Conservation (phyloP, 2,113 vertebrate genomes). For the Athene noctua region DNA sequence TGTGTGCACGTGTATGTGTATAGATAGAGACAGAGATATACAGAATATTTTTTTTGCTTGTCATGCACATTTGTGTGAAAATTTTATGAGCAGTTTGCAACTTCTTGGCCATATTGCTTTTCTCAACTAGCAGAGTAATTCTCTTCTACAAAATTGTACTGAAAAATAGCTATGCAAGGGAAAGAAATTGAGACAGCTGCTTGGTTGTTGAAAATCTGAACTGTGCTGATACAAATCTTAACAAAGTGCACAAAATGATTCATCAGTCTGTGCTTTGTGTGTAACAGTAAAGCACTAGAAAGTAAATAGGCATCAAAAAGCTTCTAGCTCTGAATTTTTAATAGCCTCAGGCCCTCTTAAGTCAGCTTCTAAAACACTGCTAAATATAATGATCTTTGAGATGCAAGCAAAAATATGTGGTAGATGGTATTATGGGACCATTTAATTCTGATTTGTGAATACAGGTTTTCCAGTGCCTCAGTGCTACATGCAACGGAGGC, state of each 20-base stretch:
- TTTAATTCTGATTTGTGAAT: neutral
- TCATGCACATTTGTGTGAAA: neutral
- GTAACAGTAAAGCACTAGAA: neutral
- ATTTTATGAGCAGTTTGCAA: neutral
- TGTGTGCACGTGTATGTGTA: neutral
- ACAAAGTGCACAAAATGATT: neutral
- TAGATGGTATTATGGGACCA: neutral
- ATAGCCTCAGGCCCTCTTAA: neutral
- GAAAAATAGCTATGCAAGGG: neutral
- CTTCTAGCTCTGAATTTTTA: neutral
- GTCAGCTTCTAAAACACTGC: neutral
- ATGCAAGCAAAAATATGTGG: neutral
- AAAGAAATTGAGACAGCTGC: neutral
- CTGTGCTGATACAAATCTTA: neutral
- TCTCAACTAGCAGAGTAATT: neutral
- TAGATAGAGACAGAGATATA: neutral
- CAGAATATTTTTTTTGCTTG: neutral
- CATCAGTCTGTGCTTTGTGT: neutral
- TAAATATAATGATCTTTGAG: neutral
- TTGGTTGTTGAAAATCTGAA: conserved; percentile 20
- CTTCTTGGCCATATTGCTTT: neutral
- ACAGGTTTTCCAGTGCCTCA: neutral
- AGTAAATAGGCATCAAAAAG: neutral
- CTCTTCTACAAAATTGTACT: neutral
- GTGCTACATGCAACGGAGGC: neutral